These are phyloP conservation scores for Heteromormyrus szaboi DNA, from an alignment of 2,797 vertebrate genomes.

Conservation along the genomic window DNA sequence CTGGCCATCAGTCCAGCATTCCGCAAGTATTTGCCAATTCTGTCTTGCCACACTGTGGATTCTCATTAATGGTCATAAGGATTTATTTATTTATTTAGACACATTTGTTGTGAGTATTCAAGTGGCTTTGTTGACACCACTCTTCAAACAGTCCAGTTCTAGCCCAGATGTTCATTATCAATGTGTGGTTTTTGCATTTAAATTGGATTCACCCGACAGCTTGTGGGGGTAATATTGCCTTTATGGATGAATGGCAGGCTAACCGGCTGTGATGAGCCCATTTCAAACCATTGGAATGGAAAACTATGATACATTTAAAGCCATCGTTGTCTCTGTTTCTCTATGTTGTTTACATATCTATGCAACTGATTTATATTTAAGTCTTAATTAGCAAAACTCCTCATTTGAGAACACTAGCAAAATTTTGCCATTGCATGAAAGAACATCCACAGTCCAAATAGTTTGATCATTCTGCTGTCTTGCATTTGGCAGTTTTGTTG, in stretches of 20 bases:
- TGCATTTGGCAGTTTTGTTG: not conserved
- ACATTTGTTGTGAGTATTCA: not conserved
- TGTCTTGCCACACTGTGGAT: not conserved
- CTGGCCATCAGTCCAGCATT: not conserved
- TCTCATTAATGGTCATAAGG: not conserved
- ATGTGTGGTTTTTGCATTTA: conserved; percentile 2
- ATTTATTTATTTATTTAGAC: not conserved
- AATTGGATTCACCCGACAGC: conserved; percentile 8
- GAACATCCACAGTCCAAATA: not conserved
- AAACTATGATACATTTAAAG: not conserved
- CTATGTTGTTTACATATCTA: not conserved
- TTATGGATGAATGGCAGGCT: not conserved
- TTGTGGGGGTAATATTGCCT: not conserved
- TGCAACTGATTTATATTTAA: not conserved
- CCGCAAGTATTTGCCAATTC: not conserved
- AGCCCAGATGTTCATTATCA: conserved; percentile 10
- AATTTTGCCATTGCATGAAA: not conserved
- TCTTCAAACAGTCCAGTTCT: not conserved
- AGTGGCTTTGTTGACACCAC: not conserved
- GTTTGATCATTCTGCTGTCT: not conserved
- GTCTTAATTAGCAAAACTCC: not conserved
- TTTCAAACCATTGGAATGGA: not conserved
- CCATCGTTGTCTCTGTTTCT: not conserved
- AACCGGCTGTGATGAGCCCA: not conserved
- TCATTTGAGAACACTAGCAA: not conserved